These are phyloP conservation scores for Sarcophaga rosellei DNA, from an alignment of 2,888 invertebrate genomes.

Conservation along the genomic window DNA sequence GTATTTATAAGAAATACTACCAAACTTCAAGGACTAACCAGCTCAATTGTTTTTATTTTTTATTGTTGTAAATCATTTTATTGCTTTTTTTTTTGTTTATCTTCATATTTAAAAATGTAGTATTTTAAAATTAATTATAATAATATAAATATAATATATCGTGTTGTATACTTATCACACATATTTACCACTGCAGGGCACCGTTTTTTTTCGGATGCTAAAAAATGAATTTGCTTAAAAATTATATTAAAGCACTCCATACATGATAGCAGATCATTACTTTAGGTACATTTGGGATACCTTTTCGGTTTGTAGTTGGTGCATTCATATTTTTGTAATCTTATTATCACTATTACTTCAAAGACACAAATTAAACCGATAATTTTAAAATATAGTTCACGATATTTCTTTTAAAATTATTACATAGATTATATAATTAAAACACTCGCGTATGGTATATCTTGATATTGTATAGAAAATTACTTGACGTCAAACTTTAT, in stretches of 20 bases:
- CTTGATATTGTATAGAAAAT: background rate
- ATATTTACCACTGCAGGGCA: constrained; percentile 57
- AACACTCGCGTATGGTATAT: constrained; percentile 30
- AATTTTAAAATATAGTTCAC: background rate
- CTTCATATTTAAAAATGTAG: constrained; percentile 34
- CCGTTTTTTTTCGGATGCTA: constrained; percentile 46
- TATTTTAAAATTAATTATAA: constrained; percentile 51
- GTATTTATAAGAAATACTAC: constrained; percentile 69
- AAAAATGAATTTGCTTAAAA: constrained; percentile 52
- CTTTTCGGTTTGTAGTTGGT: background rate
- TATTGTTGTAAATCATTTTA: constrained; percentile 65
- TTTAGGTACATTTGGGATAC: no score
- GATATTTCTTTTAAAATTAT: background rate
- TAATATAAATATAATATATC: constrained; percentile 41
- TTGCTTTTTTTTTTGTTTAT: constrained; percentile 46
- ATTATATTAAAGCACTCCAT: constrained; percentile 1
- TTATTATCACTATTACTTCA: background rate
- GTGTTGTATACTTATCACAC: constrained; percentile 66
- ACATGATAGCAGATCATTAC: no score
- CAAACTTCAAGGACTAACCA: constrained; percentile 77
- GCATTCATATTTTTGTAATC: background rate
- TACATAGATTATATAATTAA: background rate
- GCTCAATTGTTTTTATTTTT: constrained; percentile 73
- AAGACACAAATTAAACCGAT: background rate
- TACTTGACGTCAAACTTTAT: background rate